phyloP scores from a whole-genome alignment of 2,888 invertebrate genomes.

The Agriopis marginaria region DNA sequence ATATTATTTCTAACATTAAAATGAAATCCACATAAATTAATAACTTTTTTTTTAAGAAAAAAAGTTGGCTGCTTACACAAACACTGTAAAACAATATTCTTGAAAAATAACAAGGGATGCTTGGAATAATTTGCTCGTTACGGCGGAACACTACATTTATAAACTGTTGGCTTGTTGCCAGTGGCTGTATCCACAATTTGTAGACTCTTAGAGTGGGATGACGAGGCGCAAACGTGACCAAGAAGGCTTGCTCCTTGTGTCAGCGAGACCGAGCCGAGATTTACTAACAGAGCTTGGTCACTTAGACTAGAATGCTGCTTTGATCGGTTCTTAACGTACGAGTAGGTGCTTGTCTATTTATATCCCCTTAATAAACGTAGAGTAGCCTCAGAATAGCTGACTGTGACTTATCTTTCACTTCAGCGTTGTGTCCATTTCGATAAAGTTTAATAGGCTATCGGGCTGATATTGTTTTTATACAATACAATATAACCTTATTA shows the following conservation, averaged over 20 bases:
- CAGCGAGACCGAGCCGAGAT: constrained; percentile 50
- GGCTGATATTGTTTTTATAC: no score
- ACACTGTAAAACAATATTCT: constrained; percentile 30
- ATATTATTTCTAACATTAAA: no score
- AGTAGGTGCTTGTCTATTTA: neutral
- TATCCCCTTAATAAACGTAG: neutral
- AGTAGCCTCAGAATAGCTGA: no score
- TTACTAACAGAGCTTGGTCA: constrained; percentile 23
- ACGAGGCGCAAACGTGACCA: constrained; percentile 74
- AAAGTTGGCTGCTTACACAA: neutral
- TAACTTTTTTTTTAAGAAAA: no score
- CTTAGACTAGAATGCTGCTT: constrained; percentile 1
- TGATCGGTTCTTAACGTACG: constrained; percentile 4
- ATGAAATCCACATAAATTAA: no score
- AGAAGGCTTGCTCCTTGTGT: constrained; percentile 56
- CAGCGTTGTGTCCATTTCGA: no score
- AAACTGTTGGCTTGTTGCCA: constrained; percentile 76
- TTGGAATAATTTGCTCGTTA: constrained; percentile 72
- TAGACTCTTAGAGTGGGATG: constrained; percentile 66
- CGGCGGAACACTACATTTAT: constrained; percentile 72
- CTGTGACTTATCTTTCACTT: no score
- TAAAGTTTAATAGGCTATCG: no score
- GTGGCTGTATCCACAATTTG: constrained; percentile 67
- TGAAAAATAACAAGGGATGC: constrained; percentile 45
- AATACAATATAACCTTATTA: no score